A percentile compares a stretch with the other conserved stretches of the same genome.
phyloP scores from a whole-genome alignment of 2,113 vertebrate species.

The Phalacrocorax pelagicus region DNA sequence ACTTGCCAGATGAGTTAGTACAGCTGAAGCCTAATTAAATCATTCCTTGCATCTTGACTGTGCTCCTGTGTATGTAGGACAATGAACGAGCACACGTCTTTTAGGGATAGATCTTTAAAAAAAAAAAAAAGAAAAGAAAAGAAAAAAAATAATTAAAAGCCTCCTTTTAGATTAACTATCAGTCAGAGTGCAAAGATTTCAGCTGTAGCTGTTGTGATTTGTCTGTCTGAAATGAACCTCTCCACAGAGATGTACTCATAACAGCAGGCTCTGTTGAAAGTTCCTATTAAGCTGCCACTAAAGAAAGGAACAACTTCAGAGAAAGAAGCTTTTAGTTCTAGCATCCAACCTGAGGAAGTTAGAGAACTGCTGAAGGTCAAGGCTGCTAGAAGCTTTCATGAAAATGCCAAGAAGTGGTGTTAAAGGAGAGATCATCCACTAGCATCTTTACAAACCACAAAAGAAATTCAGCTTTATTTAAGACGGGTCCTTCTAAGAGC shows the following conservation, averaged over 20 bases:
- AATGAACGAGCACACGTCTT: neutral
- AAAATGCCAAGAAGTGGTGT: neutral
- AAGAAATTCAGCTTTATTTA: neutral
- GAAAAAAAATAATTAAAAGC: neutral
- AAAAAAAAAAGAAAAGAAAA: neutral
- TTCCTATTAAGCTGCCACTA: constrained; percentile 1
- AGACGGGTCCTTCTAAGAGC: neutral
- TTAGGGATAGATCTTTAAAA: neutral
- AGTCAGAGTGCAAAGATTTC: neutral
- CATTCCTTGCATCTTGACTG: neutral
- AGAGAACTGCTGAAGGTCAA: neutral
- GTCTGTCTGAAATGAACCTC: neutral
- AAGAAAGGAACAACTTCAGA: neutral
- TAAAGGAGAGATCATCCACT: neutral
- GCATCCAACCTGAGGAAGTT: neutral
- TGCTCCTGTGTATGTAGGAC: neutral
- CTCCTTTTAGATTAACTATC: constrained; percentile 1
- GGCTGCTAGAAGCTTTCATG: neutral
- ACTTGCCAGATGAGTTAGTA: neutral
- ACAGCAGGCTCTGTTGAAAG: neutral
- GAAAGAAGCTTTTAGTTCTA: neutral
- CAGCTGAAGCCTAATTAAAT: constrained; percentile 31
- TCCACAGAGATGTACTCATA: neutral
- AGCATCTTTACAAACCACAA: neutral
- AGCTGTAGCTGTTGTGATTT: neutral